Conservation (phyloP, 2,113 vertebrate genomes). For the Cephalopholis sonnerati region DNA sequence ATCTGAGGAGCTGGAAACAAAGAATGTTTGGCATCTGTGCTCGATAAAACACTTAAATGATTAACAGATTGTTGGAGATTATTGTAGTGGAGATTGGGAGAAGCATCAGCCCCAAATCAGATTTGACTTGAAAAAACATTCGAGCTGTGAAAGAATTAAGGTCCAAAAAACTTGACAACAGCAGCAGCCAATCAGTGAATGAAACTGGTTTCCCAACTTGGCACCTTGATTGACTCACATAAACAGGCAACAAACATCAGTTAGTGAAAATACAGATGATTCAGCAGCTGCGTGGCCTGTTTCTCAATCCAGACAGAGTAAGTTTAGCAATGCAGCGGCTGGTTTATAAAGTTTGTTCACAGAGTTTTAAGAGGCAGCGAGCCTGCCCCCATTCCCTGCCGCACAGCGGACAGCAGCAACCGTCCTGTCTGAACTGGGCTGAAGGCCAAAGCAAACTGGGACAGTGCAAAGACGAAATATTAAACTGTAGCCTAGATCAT, state of each 20-base stretch:
- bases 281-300: neutral
- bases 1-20: neutral
- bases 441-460: constrained; percentile 40
- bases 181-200: neutral
- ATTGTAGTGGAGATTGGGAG: neutral
- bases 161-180: neutral
- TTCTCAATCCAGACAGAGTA: neutral
- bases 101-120: neutral
- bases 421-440: constrained; percentile 33
- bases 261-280: neutral
- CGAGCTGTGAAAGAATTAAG: neutral
- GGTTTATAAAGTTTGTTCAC: constrained; percentile 24
- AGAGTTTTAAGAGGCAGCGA: constrained; percentile 13
- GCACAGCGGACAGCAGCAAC: constrained; percentile 28
- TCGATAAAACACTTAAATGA: neutral
- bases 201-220: neutral
- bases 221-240: neutral
- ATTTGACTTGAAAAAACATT: neutral
- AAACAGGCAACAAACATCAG: neutral
- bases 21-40: neutral
- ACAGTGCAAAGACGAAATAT: constrained; percentile 36
- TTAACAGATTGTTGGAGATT: neutral
- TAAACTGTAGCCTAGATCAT: neutral
- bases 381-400: constrained; percentile 4
- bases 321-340: neutral